These are phyloP conservation scores for Tangara arthus DNA, from an alignment of 2,797 vertebrate species.

Conservation along the genomic window DNA sequence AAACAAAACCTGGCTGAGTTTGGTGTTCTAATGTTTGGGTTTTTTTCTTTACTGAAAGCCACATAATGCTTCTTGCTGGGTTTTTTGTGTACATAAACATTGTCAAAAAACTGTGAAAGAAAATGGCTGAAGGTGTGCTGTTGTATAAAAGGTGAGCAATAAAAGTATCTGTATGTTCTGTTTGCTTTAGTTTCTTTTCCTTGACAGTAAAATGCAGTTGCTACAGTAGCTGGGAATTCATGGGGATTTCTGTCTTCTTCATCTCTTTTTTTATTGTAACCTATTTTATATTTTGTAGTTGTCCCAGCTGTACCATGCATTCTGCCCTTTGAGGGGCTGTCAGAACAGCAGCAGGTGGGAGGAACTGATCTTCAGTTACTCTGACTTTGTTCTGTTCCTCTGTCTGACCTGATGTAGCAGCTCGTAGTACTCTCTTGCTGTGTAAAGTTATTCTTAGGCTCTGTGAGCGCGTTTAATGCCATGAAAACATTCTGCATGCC, in stretches of 20 bases:
- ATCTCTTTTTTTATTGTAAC: background rate
- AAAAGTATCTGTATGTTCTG: conserved; percentile 80
- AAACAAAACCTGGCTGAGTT: conserved; percentile 77
- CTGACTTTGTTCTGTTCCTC: background rate
- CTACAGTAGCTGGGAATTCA: background rate
- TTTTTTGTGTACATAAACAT: conserved; percentile 80
- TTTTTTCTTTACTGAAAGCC: conserved; percentile 76
- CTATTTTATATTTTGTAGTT: background rate
- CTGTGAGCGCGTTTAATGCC: background rate
- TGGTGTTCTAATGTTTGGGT: conserved; percentile 68
- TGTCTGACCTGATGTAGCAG: background rate
- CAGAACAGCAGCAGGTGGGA: background rate
- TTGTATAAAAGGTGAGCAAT: conserved; percentile 89
- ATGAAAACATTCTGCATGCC: background rate
- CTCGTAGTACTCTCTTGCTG: accelerated
- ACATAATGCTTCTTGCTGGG: conserved; percentile 79
- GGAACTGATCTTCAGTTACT: background rate
- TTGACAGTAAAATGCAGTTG: background rate
- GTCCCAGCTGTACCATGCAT: background rate
- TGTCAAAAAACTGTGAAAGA: conserved; percentile 83
- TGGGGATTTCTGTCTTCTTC: background rate
- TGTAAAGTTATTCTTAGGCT: background rate
- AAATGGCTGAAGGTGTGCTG: conserved; percentile 85
- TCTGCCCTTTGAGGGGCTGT: background rate
- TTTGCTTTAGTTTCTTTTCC: conserved; percentile 61